Evolutionary conservation across 2,888 invertebrate species (phyloP), one percentile per base, ranked within the genome.

Genomic region (Hydroisotoma schaefferi): DNA sequence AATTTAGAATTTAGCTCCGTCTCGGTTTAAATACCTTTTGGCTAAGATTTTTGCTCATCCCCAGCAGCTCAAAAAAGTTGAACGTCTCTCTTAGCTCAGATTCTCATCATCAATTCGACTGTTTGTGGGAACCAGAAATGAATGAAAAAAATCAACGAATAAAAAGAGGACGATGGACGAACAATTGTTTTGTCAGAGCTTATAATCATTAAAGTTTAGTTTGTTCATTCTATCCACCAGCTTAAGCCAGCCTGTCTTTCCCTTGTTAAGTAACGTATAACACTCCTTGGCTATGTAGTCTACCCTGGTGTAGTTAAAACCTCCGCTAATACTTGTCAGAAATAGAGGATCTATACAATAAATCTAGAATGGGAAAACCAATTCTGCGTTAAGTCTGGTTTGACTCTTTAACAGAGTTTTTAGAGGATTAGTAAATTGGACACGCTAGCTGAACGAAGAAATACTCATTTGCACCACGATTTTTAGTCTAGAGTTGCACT

Each of bases 1-100:
- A 52, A 52, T 52, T 52, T 33, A 23, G 52, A 52, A 37, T 37
- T 52, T 52, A 46, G 46, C 46, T 37, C 12, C 57, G 53, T 63
- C 56, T 52, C 56, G 59, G 57, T 60, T 63, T 63, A 63, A 60
- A 60, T 57, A 54, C 55, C 46, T 57, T 55, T 57, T 59, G 53
- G 55, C 47, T 53, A 23, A 49, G 55, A 53, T 37, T 53, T 53
- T 54, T 43, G 26, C 28, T 43, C 26, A 43, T 33, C 28, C 29
- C 28, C 5, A 25, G 2, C n/a, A n/a, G n/a, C n/a, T n/a, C n/a
- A n/a, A n/a, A n/a, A n/a, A n/a, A 10, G 18, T 46, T 5, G 46
- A 46, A 25, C 15, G 4, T 46, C 23, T 46, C 20, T 46, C 20
- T 40, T 40, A 15, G 6, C 33, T 33, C 6, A 33, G 12, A 23